Evolutionary conservation across 2,888 invertebrate species (phyloP), one percentile per base, ranked within the genome.

Genomic region (Sericinus montela): DNA sequence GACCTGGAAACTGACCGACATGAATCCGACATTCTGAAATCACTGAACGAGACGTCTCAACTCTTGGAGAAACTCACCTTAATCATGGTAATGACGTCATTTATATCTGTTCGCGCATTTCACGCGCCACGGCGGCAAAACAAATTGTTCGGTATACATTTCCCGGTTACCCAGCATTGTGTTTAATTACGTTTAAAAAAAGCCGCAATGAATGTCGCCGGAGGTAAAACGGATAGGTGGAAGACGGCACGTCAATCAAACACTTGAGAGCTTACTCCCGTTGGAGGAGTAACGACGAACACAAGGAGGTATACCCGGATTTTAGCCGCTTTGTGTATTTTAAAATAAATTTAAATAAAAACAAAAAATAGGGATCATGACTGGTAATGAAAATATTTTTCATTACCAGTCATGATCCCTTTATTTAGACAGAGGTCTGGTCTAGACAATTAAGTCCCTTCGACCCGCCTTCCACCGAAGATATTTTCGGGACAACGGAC

Each of bases 81-180:
- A 80, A 82, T 85, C 85, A 84, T 69, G 58, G 63, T 84, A 85
- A 86, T 74, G 80, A 83, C 78, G 72, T 77, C 84, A 83, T 85
- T 75, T 79, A 74, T 86, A 80, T 80, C 72, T 67, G 68, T 71
- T 75, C 72, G 75, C 75, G 68, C 70, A 72, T 67, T 65, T 60
- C 57, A 58, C 51, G 35, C 57, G 63, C 8, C 19, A 8, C 19
- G 11, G 30, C 50, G 45, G 36, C 28, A 10, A 36, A 45, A 41
- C 41, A 36, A 14, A 10, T 19, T 9, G 7, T 41, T 10, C 6
- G 70, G 45, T 50, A 43, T 65, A 46, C 75, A 73, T 65, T 67
- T 65, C 69, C 41, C 5, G 52, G 30, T 45, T 60, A 28, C 16
- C 19, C 19, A 14, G 8, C 7, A 13, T 11, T n/a, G 11, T 11